Conservation (phyloP, 37 sponge, comb jelly and placozoan species). For the Beroe forskalii region DNA sequence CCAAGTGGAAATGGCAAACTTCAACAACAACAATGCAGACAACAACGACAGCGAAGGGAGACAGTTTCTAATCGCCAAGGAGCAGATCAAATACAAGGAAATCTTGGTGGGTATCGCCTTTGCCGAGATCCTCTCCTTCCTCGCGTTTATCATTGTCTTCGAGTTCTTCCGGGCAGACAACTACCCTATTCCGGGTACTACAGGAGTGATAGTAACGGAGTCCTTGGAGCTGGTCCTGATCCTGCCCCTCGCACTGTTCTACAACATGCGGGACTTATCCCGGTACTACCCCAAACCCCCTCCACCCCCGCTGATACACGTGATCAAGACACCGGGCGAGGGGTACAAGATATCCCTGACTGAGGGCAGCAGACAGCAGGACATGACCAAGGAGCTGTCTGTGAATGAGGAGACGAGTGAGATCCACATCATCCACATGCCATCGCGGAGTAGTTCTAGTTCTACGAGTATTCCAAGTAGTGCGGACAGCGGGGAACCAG, state of each 20-base stretch:
- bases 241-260: slow-evolving; percentile 4
- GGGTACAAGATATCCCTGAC: background rate
- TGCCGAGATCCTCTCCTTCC: slow-evolving; percentile 9
- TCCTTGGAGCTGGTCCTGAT: slow-evolving; percentile 31
- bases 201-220: slow-evolving; percentile 32
- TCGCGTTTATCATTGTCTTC: slow-evolving; percentile 27
- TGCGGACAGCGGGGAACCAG: background rate
- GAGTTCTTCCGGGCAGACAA: slow-evolving; percentile 54
- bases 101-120: slow-evolving; percentile 35
- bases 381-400: background rate
- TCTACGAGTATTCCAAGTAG: background rate
- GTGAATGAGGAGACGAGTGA: slow-evolving; percentile 58
- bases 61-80: background rate
- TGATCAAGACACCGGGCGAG: slow-evolving; percentile 55
- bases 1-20: background rate
- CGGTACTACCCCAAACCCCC: slow-evolving; percentile 39
- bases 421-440: background rate
- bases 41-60: background rate
- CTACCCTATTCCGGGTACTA: slow-evolving; percentile 34
- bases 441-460: background rate
- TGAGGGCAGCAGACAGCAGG: background rate
- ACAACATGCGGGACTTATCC: slow-evolving; percentile 40
- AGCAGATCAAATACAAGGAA: slow-evolving; percentile 18
- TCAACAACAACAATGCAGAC: background rate
- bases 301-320: slow-evolving; percentile 42